Base-by-base conservation (phyloP, 2,888 invertebrate species). In the Eupithecia exiguata region DNA sequence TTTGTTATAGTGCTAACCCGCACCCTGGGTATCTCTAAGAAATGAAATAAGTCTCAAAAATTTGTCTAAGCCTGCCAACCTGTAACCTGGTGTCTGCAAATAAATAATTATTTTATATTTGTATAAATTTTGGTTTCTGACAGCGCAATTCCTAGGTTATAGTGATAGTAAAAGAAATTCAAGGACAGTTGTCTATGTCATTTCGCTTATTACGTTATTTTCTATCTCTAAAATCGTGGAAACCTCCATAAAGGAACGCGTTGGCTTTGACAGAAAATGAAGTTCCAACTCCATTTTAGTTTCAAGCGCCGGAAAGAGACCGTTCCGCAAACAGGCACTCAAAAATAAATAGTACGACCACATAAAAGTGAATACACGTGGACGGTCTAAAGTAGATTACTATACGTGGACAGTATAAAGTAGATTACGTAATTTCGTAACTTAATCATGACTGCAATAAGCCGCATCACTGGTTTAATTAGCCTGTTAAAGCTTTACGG, bases 291-390 rank as follows among this genome's bases (percentile, higher is more conserved):
- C 65, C 16, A 65, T 65, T 65, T 58, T 25, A 65, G 35, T 36
- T 65, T 65, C 36, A 36, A 38, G 65, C 65, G 21, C 10, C 12
- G 65, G 65, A 65, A 65, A 36, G 21, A n/a, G 63, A 63, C 21
- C 36, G 66, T 67, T 65, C 36, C 21, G 61, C 69, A 43, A 73
- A 69, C 71, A 63, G 40, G 12, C 70, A 78, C 74, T 74, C 63
- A 72, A 70, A 58, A 73, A 76, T 76, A 79, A 75, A 72, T 68
- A 71, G 74, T 63, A 71, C 65, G 72, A n/a, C 61, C 62, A 49
- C 36, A 71, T 74, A 69, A 74, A 71, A 71, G 66, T 66, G 74
- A 74, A 74, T 74, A 68, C 65, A 71, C 70, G 71, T 65, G 61
- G 53, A 69, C 38, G 43, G 65, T 62, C 62, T 61, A 63, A 73